Percentiles rank a stretch among this genome's conserved stretches.
Conservation (phyloP, 2,888 invertebrate genomes). For the Petrolisthes manimaculis region DNA sequence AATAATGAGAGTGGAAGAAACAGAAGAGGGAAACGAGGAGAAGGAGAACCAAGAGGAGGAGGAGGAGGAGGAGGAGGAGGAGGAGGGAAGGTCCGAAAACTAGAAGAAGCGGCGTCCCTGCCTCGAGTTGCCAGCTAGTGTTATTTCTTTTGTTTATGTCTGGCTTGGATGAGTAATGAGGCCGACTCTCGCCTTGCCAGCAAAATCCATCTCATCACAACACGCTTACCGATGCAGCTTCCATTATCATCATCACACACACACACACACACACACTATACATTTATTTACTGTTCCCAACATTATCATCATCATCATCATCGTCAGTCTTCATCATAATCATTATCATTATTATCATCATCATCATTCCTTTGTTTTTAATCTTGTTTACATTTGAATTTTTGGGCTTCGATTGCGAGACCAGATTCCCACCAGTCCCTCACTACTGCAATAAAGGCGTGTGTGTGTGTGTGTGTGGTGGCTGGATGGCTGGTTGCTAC, state of each 20-base stretch:
- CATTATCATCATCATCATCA: background rate
- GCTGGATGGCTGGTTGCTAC: background rate
- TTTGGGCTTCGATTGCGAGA: background rate
- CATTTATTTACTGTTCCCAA: background rate
- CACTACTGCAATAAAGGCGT: conserved; percentile 5
- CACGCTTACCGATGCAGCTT: background rate
- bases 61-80: background rate
- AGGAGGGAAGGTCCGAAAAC: background rate
- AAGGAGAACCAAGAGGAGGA: background rate
- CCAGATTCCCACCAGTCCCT: background rate
- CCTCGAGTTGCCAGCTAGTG: background rate
- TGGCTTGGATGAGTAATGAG: background rate
- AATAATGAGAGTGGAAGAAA: background rate
- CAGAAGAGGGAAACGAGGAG: background rate
- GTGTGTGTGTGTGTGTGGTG: background rate
- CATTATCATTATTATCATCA: background rate
- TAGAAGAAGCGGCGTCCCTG: background rate
- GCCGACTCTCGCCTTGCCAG: background rate
- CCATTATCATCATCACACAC: background rate
- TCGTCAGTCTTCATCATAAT: background rate
- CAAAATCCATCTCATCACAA: background rate
- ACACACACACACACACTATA: background rate
- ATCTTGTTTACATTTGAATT: background rate
- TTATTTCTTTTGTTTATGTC: conserved; percentile 16
- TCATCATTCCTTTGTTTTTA: background rate